Conservation (phyloP, 2,113 vertebrate genomes). For the Cardinalis cardinalis region DNA sequence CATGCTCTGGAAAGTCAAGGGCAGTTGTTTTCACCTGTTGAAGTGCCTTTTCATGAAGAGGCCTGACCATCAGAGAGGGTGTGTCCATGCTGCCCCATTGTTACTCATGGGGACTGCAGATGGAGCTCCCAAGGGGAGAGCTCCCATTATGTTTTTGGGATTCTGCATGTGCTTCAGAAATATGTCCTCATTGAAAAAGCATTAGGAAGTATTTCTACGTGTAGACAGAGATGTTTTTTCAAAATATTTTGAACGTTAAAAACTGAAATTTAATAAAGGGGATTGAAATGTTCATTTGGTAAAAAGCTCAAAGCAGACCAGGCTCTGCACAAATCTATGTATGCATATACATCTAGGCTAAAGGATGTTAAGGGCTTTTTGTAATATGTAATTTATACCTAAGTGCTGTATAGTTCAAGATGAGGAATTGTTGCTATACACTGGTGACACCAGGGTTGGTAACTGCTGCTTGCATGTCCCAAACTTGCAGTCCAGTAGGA, state of each 20-base stretch:
- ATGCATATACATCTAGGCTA: not conserved
- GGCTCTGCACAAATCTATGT: not conserved
- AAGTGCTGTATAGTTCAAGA: not conserved
- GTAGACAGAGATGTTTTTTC: not conserved
- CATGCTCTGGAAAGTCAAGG: not conserved
- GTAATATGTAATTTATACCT: not conserved
- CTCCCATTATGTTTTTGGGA: not conserved
- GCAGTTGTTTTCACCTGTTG: not conserved
- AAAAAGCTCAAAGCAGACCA: not conserved
- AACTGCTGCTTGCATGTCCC: not conserved
- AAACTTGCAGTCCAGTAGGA: not conserved
- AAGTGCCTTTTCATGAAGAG: not conserved
- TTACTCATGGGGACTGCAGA: not conserved
- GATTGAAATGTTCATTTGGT: not conserved
- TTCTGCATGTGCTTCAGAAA: not conserved
- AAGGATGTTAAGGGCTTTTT: not conserved
- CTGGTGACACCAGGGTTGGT: not conserved
- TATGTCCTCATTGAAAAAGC: not conserved
- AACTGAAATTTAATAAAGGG: not conserved
- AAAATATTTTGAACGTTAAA: not conserved
- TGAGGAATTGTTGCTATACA: not conserved
- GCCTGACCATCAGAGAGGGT: not conserved
- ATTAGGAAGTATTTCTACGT: not conserved
- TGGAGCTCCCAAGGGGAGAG: not conserved
- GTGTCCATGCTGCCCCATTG: fast-evolving